Base-by-base conservation (phyloP, 2,113 vertebrate species). In the Apodemus sylvaticus region DNA sequence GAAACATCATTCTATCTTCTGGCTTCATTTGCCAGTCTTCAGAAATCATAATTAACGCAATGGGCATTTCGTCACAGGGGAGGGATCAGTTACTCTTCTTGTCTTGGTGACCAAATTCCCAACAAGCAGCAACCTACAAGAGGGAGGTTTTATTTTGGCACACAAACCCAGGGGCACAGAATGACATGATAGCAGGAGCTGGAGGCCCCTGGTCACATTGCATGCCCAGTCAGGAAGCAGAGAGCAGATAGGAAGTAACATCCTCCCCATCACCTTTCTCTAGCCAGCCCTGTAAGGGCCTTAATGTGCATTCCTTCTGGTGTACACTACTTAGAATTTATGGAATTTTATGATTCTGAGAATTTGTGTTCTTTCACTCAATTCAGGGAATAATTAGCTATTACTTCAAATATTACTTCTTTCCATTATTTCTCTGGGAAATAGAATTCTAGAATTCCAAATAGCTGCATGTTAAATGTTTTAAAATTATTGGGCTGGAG, bases 281-380 rank as follows among this genome's bases (percentile, higher is more conserved):
- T 83, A 42, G 81, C n/a, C 62, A 14, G 51, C 12, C 26, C 55
- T 60, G 1, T 86, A 89, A 92, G 29, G 68, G 48, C 42, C 8
- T 90, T 82, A 73, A 58, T 78, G 19, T 68, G 3, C 34, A 74
- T 68, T 74, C 10, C 78, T 95, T 87, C 26, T 68, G 60, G 45
- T 83, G 45, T 70, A 34, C 42, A 90, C 24, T 93, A 62, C 42
- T 95, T 95, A 58, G 42, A 92, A 87, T 94, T 94, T 48, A 79
- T 39, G 26, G 48, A 55, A 48, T 31, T 90, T 92, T 74, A 66
- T 85, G 31, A 66, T 78, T 92, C 45, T 85, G 62, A 96, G 29
- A 78, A 48, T 91, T 79, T 60, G 60, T 91, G 34, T 82, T 96
- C n/a, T 97, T 96, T 95, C 13, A 76, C 39, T 89, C 11, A 82